phyloP scores from a whole-genome alignment of 2,797 vertebrate genomes.

The Chrysocyon brachyurus region DNA sequence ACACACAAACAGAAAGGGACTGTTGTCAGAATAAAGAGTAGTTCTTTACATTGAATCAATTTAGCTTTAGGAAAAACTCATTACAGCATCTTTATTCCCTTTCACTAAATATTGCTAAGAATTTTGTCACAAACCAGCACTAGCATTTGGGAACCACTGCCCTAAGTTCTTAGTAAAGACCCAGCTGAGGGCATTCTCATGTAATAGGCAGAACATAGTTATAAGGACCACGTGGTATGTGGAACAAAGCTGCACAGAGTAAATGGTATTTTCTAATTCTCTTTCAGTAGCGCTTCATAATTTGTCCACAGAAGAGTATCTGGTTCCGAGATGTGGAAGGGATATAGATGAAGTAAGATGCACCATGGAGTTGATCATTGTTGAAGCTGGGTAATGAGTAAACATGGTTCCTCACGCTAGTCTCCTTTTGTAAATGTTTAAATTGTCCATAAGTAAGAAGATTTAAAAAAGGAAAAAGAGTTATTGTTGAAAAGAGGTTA shows the following conservation, averaged over 20 bases:
- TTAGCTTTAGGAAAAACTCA: neutral
- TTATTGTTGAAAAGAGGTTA: slow-evolving; percentile 3
- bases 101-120: slow-evolving; percentile 30
- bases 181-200: neutral
- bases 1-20: neutral
- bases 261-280: neutral
- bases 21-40: neutral
- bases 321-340: neutral
- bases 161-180: neutral
- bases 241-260: neutral
- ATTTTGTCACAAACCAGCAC: neutral
- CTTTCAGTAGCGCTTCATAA: slow-evolving; percentile 7
- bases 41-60: neutral
- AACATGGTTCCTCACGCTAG: neutral
- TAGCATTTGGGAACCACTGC: neutral
- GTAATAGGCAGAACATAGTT: neutral
- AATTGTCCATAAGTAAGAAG: neutral
- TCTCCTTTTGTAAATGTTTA: neutral
- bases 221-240: neutral
- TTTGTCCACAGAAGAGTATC: neutral
- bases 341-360: neutral
- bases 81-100: slow-evolving; percentile 7
- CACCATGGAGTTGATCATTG: neutral
- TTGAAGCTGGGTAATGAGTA: neutral
- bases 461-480: slow-evolving; percentile 33